These are phyloP conservation scores for Ferdinandea cuprea DNA, from an alignment of 2,888 invertebrate species.

Conservation along the genomic window DNA sequence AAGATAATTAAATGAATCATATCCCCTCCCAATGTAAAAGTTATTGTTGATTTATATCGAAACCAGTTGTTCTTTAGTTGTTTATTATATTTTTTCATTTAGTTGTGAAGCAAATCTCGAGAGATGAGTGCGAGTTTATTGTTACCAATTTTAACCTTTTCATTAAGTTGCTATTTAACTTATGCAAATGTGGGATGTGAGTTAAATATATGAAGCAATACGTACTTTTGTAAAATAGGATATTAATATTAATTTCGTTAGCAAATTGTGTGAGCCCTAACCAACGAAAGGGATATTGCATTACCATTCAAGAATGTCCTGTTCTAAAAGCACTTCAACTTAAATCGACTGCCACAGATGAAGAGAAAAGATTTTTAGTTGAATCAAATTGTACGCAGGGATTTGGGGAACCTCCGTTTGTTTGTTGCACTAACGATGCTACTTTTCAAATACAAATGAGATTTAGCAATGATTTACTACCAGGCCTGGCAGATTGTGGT, in stretches of 20 bases:
- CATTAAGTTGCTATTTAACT: not conserved
- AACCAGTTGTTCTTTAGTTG: not conserved
- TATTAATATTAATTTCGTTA: slow-evolving; percentile 14
- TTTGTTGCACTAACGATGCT: slow-evolving; percentile 71
- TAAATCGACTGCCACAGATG: slow-evolving; percentile 24
- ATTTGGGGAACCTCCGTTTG: slow-evolving; percentile 60
- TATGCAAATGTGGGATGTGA: slow-evolving; percentile 16
- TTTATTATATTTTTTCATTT: too few relatives aligned
- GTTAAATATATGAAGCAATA: slow-evolving; percentile 1
- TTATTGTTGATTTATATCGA: too few relatives aligned
- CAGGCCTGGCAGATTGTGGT: slow-evolving; percentile 76
- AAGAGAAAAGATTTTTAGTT: slow-evolving; percentile 49
- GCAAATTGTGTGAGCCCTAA: slow-evolving; percentile 65
- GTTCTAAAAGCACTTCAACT: slow-evolving; percentile 23
- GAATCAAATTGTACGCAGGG: slow-evolving; percentile 69
- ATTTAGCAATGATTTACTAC: slow-evolving; percentile 53
- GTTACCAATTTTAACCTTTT: too few relatives aligned
- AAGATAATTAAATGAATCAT: too few relatives aligned
- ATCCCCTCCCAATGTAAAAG: too few relatives aligned
- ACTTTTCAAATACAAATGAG: not conserved
- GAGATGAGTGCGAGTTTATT: too few relatives aligned
- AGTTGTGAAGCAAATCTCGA: too few relatives aligned
- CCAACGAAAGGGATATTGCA: slow-evolving; percentile 63
- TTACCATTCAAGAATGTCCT: slow-evolving; percentile 72
- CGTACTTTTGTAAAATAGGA: not conserved